These are phyloP conservation scores for Linurgus olivaceus DNA, from an alignment of 2,797 vertebrate species.

Conservation along the genomic window DNA sequence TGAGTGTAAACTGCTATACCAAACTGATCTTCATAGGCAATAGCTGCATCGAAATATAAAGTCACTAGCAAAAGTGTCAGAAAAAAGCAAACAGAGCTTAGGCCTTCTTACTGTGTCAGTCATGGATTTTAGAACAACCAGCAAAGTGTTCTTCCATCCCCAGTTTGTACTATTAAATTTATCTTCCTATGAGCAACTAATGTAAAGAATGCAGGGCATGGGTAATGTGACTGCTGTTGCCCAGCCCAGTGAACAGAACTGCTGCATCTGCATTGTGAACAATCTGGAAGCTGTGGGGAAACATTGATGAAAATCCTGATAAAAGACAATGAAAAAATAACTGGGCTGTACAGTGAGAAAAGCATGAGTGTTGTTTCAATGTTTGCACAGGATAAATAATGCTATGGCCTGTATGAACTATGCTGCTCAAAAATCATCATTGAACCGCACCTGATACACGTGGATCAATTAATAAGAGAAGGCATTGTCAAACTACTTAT, in stretches of 20 bases:
- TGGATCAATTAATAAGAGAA: not conserved
- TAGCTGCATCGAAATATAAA: not conserved
- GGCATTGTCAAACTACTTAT: not conserved
- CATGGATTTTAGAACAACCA: not conserved
- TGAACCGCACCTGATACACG: not conserved
- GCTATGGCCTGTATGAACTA: not conserved
- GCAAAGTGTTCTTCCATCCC: not conserved
- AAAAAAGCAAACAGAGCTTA: not conserved
- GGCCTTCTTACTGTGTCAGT: not conserved
- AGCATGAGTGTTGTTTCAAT: not conserved
- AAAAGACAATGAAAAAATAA: constrained; percentile 60
- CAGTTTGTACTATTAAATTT: not conserved
- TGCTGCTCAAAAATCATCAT: not conserved
- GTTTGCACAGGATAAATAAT: not conserved
- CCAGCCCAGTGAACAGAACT: constrained; percentile 46
- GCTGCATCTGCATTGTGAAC: constrained; percentile 56
- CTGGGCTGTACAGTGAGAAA: constrained; percentile 4
- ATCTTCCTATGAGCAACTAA: constrained; percentile 33
- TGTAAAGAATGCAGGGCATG: constrained; percentile 41
- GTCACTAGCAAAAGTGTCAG: not conserved
- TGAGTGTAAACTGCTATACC: not conserved
- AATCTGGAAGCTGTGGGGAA: constrained; percentile 43
- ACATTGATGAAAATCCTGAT: constrained; percentile 61
- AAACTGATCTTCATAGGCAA: not conserved
- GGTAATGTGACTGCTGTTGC: constrained; percentile 24